Percentiles rank a stretch among this genome's conserved stretches.
Evolutionary conservation across 2,113 vertebrate species (phyloP).

Genomic region (Mustelus asterias): DNA sequence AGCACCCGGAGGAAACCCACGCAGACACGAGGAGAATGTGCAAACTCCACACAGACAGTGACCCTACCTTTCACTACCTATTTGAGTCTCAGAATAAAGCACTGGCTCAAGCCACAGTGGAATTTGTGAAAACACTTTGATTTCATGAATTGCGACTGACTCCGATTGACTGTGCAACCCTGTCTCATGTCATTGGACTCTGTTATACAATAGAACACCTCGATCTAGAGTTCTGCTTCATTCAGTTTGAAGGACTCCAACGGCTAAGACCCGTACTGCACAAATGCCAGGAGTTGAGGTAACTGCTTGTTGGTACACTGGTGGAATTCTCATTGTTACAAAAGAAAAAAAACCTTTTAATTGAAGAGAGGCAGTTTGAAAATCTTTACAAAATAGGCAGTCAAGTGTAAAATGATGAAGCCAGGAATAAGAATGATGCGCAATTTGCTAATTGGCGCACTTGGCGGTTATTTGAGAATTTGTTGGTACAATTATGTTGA

Average conservation of each 20-base stretch:
- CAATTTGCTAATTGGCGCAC: no score
- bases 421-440: no score
- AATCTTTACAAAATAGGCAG: no score
- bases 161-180: neutral
- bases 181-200: neutral
- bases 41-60: no score
- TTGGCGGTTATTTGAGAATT: no score
- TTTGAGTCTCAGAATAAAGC: conserved; percentile 4
- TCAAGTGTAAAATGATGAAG: no score
- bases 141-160: neutral
- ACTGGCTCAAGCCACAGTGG: neutral
- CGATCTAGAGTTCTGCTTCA: neutral
- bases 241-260: neutral
- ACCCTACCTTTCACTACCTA: neutral
- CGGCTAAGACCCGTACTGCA: neutral
- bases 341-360: no score
- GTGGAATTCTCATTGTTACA: neutral
- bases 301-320: neutral
- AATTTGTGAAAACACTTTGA: neutral
- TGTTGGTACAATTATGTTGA: no score
- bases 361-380: no score
- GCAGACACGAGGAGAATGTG: no score
- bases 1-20: no score
- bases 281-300: neutral
- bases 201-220: neutral